A percentile compares a stretch with the other conserved stretches of the same genome.
phyloP scores from a whole-genome alignment of 2,888 invertebrate genomes.

The Coelopa pilipes region DNA sequence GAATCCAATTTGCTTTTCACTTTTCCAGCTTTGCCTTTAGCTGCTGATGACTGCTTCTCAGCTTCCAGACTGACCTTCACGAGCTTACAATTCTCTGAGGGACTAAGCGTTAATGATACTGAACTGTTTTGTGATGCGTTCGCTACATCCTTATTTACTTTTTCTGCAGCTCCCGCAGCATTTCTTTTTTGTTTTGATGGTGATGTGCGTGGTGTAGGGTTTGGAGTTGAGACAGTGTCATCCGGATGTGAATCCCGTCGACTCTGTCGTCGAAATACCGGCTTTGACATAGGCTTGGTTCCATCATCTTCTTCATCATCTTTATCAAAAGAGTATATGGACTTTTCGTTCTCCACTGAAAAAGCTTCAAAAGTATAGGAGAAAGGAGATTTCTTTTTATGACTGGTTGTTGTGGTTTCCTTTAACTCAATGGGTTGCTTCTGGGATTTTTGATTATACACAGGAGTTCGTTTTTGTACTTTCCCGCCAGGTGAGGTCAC shows the following conservation, averaged over 20 bases:
- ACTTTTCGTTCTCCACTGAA: slow-evolving; percentile 76
- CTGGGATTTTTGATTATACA: slow-evolving; percentile 69
- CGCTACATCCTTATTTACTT: slow-evolving; percentile 49
- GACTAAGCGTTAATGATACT: slow-evolving; percentile 64
- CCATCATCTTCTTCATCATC: slow-evolving; percentile 69
- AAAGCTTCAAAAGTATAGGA: slow-evolving; percentile 68
- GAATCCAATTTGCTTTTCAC: slow-evolving; percentile 18
- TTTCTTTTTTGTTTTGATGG: slow-evolving; percentile 52
- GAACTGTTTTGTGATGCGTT: slow-evolving; percentile 58
- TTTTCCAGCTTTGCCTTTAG: slow-evolving; percentile 37
- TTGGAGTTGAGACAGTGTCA: slow-evolving; percentile 45
- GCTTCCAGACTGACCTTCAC: slow-evolving; percentile 71
- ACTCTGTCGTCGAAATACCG: slow-evolving; percentile 69
- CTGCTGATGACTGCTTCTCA: slow-evolving; percentile 43
- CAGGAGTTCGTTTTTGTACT: slow-evolving; percentile 66
- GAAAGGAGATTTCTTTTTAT: slow-evolving; percentile 48
- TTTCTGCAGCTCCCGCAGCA: slow-evolving; percentile 55
- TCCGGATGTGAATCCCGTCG: slow-evolving; percentile 64
- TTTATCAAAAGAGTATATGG: slow-evolving; percentile 78
- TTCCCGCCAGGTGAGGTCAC: slow-evolving; percentile 44
- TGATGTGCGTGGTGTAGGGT: slow-evolving; percentile 45
- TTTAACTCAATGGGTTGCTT: slow-evolving; percentile 58
- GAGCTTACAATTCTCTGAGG: slow-evolving; percentile 67
- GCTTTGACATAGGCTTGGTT: slow-evolving; percentile 46
- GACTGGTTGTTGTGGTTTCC: slow-evolving; percentile 61